Base-by-base conservation (phyloP, 2,113 vertebrate species). In the Rhegmatorhina hoffmannsi region DNA sequence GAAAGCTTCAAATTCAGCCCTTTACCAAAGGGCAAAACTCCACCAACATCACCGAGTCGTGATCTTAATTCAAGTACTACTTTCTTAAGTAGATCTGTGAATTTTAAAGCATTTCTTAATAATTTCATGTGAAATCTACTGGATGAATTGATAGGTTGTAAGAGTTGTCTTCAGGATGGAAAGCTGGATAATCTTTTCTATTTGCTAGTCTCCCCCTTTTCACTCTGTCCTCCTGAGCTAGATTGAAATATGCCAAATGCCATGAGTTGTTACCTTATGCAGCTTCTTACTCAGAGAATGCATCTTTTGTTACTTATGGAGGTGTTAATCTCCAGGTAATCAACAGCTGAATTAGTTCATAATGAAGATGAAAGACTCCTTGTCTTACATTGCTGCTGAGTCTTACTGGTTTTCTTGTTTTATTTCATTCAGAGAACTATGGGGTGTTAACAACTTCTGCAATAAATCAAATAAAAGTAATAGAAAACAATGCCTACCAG, bases 401-500 rank as follows among this genome's bases (percentile, higher is more conserved):
- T 89, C 95, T 96, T 95, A 93, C 25, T 96, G 90, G 88, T 94
- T 90, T 95, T 91, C 72, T 94, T 93, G n/a, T 13, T 92, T 92
- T 67, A 69, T 91, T 94, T 94, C 92, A 82, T 92, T 91, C 79
- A 90, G 63, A 89, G 67, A 81, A 85, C 77, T 77, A 74, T 36
- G 44, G 95, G 79, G 95, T 97, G 96, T 97, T 97, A 98, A 97
- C 94, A 97, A 96, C 97, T 94, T 84, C 72, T 95, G 87, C 81
- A 90, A 95, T 97, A 97, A 95, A 96, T 97, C 94, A 97, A 97
- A 96, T 96, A 80, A 95, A 96, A 97, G 95, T 93, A 95, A 95
- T 72, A 91, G 90, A 96, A 96, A 91, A 28, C 72, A 95, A 92
- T 81, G 95, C 81, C 89, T 84, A 97, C 84, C 58, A 77, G 90